Evolutionary conservation across 2,888 invertebrate genomes (phyloP).

Genomic region (Zeuzera pyrina): DNA sequence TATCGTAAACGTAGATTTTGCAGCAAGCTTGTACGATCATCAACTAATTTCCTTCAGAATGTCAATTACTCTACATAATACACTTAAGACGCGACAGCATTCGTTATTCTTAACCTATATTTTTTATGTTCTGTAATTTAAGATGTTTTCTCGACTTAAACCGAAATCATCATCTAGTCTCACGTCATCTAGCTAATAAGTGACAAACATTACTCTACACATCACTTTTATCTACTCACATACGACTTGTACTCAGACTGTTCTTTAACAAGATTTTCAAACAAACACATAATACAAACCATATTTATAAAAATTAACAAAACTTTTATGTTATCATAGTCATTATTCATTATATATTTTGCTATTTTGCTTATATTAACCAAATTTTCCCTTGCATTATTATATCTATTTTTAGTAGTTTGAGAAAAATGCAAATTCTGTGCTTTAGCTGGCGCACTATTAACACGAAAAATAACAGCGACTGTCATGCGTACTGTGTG

Average conservation of each 20-base stretch:
- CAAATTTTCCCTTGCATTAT: conserved; percentile 22
- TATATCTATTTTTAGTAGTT: conserved; percentile 41
- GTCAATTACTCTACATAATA: conserved; percentile 53
- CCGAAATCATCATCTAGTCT: too few species aligned
- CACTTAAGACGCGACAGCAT: conserved; percentile 27
- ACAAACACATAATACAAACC: too few species aligned
- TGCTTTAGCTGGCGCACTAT: conserved; percentile 63
- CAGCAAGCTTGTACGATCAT: conserved; percentile 63
- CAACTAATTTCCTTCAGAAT: conserved; percentile 49
- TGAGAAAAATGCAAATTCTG: conserved; percentile 34
- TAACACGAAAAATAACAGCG: conserved; percentile 47
- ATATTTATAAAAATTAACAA: too few species aligned
- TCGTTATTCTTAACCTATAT: conserved; percentile 22
- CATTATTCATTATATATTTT: conserved; percentile 22
- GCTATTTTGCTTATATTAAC: conserved; percentile 43
- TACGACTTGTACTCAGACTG: too few species aligned
- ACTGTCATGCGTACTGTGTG: conserved; percentile 70
- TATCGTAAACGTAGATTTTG: conserved; percentile 54
- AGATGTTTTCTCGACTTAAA: conserved; percentile 65
- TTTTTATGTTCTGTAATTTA: conserved; percentile 31
- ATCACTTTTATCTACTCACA: too few species aligned
- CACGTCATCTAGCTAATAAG: too few species aligned
- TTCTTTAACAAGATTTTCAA: too few species aligned
- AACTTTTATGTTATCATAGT: conserved; percentile 14
- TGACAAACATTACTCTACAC: too few species aligned